Base-by-base conservation (phyloP, 2,113 vertebrate species). In the Gobiocypris rarus region DNA sequence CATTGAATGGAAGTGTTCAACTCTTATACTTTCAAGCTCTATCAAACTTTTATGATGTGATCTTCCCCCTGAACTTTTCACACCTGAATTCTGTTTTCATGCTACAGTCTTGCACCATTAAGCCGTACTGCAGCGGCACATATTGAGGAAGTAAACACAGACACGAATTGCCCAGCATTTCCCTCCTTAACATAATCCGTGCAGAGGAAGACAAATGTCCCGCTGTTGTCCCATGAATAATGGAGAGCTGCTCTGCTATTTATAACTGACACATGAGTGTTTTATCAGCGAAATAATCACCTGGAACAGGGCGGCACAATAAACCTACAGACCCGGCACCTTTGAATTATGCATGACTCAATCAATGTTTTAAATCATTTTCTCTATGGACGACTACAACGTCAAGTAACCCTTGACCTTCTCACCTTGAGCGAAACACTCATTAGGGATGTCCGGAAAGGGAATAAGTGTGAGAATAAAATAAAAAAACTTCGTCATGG, bases 131-230 rank as follows among this genome's bases (percentile, higher is more conserved):
- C 83, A 38, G 56, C 69, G 26, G 83, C 63, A 76, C 59, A 76
- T 43, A 59, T 50, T 67, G 59, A 52, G 24, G 59, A 80, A 31
- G 43, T 67, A 78, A 70, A 80, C 67, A 56, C 45, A 75, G 24
- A 77, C 82, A 56, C 74, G 13, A 65, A 52, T 73, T 54, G 41
- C 31, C 31, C 24, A 13, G 82, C 65, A 63, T 13, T 56, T 91
- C 92, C 93, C 95, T 93, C 91, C 87, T 92, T 92, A 95, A 94
- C 95, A 97, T 97, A 96, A 97, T 98, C 95, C 92, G 97, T 96
- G 90, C 93, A 91, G 94, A 96, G 95, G 93, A 95, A 97, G 95
- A 95, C 95, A 95, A 96, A 96, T 96, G 95, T 95, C 94, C 94
- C 50, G 91, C 92, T 90, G 92, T 95, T 95, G 93, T 93, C 86